These are phyloP conservation scores for Pandemis cinnamomeana DNA, from an alignment of 2,888 invertebrate species.

Conservation along the genomic window DNA sequence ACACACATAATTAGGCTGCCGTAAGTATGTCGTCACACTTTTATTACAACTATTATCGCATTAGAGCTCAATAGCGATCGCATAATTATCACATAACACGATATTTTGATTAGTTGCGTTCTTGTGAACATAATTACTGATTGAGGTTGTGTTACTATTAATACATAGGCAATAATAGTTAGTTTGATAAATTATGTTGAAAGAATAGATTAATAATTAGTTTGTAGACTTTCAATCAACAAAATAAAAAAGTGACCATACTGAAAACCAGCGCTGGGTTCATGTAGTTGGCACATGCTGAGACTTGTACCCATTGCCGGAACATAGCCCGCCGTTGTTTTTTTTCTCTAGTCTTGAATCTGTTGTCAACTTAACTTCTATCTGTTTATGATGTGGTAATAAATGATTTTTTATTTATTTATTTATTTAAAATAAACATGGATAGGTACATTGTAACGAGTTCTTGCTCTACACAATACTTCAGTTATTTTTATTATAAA, in stretches of 20 bases:
- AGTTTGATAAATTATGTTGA: background rate
- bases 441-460: no score
- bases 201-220: background rate
- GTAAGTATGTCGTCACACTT: conserved; percentile 32
- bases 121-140: conserved; percentile 19
- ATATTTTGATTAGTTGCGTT: conserved; percentile 32
- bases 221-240: background rate
- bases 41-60: conserved; percentile 39
- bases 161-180: background rate
- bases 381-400: no score
- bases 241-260: background rate
- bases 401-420: no score
- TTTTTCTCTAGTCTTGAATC: no score
- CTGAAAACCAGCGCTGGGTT: no score
- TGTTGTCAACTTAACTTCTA: no score
- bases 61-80: conserved; percentile 37
- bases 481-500: no score
- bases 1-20: conserved; percentile 16
- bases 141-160: conserved; percentile 22
- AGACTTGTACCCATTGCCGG: no score
- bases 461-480: no score
- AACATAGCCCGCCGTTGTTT: no score
- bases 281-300: no score
- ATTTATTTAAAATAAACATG: no score
- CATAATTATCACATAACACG: conserved; percentile 35